Base-by-base conservation (phyloP, 2,888 invertebrate species). In the Epistrophe grossulariae region DNA sequence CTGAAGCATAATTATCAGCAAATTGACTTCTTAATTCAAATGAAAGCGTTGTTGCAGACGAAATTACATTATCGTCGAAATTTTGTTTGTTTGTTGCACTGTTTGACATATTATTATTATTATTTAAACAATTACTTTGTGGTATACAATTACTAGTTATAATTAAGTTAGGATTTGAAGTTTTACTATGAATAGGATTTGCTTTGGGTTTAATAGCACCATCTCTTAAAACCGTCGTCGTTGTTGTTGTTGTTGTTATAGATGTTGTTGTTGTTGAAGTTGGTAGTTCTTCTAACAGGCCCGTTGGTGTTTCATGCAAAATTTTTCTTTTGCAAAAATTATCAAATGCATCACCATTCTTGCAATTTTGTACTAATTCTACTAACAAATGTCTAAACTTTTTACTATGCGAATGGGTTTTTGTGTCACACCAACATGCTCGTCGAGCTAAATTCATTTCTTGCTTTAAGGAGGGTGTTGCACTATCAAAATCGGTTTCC, bases 381-480 rank as follows among this genome's bases (percentile, higher is more conserved):
- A 68, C 35, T 50, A 35, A 50, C 2, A 50, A 38, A 50, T 76
- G 13, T 60, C 55, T 68, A 62, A n/a, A 17, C 15, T 55, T 68
- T 62, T 62, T 76, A 62, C 31, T 76, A 66, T 55, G 57, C 38
- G 55, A 43, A 43, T 72, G 43, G 35, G 43, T 71, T 66, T 84
- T 77, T 8, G n/a, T 80, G 71, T 79, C 85, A 89, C 91, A 93
- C 95, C 95, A 95, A 94, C 95, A 96, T 87, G 95, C 96, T 89
- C 95, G 94, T 89, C 95, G 93, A 89, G 95, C 95, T 90, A 96
- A 93, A 92, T 95, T 95, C 90, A 96, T 95, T 91, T 95, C 95
- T 92, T 96, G 95, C 92, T 94, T 94, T 91, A 96, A 92, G 84
- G 95, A 91, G 77, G 92, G 90, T 82, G 91, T 91, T 78, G 91